Base-by-base conservation (phyloP, 2,113 vertebrate genomes). In the Heterotis niloticus region DNA sequence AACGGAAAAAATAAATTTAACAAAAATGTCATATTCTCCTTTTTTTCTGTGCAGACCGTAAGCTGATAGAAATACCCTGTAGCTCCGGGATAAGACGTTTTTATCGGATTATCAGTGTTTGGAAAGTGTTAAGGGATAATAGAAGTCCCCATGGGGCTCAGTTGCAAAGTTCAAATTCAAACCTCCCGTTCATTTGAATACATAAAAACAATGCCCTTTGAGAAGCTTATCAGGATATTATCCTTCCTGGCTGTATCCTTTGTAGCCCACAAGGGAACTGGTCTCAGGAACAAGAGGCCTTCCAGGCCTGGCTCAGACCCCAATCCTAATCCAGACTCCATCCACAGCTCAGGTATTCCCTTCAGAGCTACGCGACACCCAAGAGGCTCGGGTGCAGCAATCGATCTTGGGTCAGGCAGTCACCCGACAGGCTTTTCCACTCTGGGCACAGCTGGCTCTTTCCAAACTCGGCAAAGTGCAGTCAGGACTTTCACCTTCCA, bases 131-230 rank as follows among this genome's bases (percentile, higher is more conserved):
- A 11, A 14, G 28, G 67, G 23, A 69, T 69, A 69, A 69, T 26
- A 65, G 64, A n/a, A 23, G 24, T 44, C 75, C 51, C 62, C 75
- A 66, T 34, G 62, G 75, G 62, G 75, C 26, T 24, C 18, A 18
- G 65, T 68, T 54, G 18, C 17, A 78, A 78, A 56, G 64, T 54
- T 78, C 76, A 69, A 29, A 29, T 67, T 78, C 76, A 69, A 29
- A 29, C 24, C 67, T 14, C 26, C 26, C 17, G 17, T 23, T 66
- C 24, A 26, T 76, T 66, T 69, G 12, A 29, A 69, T 51, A 7
- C 13, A 13, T 73, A 23, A 56, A 73, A 73, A 54, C 70, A 73
- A 73, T 23, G 18, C 44, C 20, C 20, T 20, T 54, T 54, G 69
- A 54, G n/a, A 72, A 13, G 44, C 34, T 51, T 54, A 52, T 52